Evolutionary conservation across 2,888 invertebrate genomes (phyloP).

Genomic region (Phania funesta): DNA sequence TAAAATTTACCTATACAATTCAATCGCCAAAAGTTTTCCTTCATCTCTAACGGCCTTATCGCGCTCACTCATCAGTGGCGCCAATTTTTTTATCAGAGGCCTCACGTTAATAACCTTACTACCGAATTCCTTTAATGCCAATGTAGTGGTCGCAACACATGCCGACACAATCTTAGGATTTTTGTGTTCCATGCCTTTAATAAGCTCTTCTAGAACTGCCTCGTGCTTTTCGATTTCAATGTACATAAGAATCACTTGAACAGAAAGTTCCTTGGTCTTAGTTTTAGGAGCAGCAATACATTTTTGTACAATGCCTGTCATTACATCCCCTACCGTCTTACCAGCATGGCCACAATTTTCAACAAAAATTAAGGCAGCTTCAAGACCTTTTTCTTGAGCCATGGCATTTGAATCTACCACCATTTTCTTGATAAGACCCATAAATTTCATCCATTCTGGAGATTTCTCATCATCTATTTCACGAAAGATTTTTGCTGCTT

Average conservation of each 20-base stretch:
- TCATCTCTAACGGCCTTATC: conserved; percentile 96
- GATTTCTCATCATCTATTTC: conserved; percentile 95
- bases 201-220: conserved; percentile 91
- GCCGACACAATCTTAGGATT: conserved; percentile 97
- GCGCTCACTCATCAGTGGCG: conserved; percentile 91
- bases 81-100: conserved; percentile 92
- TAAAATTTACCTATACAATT: conserved; percentile 88
- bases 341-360: conserved; percentile 94
- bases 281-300: conserved; percentile 95
- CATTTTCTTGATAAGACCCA: conserved; percentile 95
- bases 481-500: conserved; percentile 92
- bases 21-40: conserved; percentile 93
- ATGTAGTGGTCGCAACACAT: conserved; percentile 87
- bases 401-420: conserved; percentile 96
- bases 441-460: conserved; percentile 94
- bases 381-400: conserved; percentile 97
- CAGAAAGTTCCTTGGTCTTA: conserved; percentile 94
- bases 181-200: conserved; percentile 96
- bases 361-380: conserved; percentile 93
- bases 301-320: conserved; percentile 93
- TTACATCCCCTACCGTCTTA: conserved; percentile 94
- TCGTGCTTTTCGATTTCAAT: conserved; percentile 98
- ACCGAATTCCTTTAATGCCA: conserved; percentile 93
- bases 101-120: conserved; percentile 94
- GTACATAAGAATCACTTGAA: conserved; percentile 95